A percentile compares a stretch with the other conserved stretches of the same genome.
Evolutionary conservation across 2,113 vertebrate genomes (phyloP).

Genomic region (Sander vitreus): DNA sequence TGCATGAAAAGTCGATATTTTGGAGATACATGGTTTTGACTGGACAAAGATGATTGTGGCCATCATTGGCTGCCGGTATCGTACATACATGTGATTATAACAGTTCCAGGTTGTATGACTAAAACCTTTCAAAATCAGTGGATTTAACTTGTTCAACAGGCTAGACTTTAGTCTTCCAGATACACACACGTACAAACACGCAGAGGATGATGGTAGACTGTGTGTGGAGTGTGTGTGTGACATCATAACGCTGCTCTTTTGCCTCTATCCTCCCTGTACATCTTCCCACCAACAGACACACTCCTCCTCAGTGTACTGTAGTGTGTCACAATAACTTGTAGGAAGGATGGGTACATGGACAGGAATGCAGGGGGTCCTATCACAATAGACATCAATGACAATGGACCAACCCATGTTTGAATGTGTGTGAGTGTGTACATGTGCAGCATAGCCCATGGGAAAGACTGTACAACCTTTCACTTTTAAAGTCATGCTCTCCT

Average conservation of each 20-base stretch:
- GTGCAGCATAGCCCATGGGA: conserved; percentile 1
- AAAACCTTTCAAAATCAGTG: not conserved
- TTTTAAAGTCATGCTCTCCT: conserved; percentile 22
- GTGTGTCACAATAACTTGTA: conserved; percentile 42
- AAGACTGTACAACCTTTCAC: conserved; percentile 1
- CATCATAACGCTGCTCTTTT: conserved; percentile 12
- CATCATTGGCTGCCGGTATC: not conserved
- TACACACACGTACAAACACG: conserved; percentile 5
- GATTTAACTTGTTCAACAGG: too few species aligned
- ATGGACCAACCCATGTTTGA: conserved; percentile 2
- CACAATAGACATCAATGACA: conserved; percentile 42
- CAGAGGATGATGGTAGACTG: not conserved
- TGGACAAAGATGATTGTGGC: not conserved
- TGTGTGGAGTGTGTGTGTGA: not conserved
- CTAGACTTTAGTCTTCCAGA: not conserved
- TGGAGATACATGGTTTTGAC: not conserved
- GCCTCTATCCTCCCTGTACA: not conserved
- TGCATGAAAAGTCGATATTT: not conserved
- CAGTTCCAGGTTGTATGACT: not conserved
- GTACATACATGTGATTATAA: not conserved
- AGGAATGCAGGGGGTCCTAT: conserved; percentile 52
- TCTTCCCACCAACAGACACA: conserved; percentile 33
- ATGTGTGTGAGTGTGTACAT: not conserved
- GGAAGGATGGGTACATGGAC: conserved; percentile 57
- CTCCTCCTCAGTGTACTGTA: not conserved